Evolutionary conservation across 2,113 vertebrate species (phyloP).

Genomic region (Peromyscus californicus): DNA sequence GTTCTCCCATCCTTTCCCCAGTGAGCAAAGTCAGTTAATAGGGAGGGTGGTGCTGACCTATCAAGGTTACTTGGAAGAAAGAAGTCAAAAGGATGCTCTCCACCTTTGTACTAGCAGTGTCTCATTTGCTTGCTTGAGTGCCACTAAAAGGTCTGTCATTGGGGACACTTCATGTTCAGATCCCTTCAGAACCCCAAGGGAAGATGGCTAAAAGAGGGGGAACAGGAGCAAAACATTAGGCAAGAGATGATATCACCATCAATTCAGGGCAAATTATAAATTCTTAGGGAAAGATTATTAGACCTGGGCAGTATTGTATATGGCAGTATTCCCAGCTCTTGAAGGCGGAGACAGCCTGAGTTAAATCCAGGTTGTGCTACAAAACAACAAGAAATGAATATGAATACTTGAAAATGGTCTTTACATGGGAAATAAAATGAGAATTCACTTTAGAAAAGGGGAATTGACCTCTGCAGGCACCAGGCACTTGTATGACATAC

Average conservation of each 20-base stretch:
- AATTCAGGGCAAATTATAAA: background rate
- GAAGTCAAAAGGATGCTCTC: background rate
- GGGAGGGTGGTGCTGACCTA: background rate
- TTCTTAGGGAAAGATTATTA: background rate
- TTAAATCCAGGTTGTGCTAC: background rate
- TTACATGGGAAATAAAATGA: conserved; percentile 13
- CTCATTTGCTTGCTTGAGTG: background rate
- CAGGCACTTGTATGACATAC: background rate
- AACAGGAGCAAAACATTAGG: background rate
- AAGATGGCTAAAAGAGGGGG: background rate
- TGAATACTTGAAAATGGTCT: background rate
- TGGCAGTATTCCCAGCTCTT: background rate
- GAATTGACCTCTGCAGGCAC: background rate
- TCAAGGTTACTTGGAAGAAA: background rate
- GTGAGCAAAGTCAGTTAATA: background rate
- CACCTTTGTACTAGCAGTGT: background rate
- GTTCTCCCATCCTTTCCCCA: background rate
- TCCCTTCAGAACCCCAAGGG: background rate
- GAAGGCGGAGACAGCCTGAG: background rate
- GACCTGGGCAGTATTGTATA: background rate
- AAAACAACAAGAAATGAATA: background rate
- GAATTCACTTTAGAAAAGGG: background rate
- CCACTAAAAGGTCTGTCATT: background rate
- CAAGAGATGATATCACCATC: background rate
- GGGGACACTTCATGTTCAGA: background rate